Base-by-base conservation (phyloP, 2,113 vertebrate genomes). In the Leucopsar rothschildi region DNA sequence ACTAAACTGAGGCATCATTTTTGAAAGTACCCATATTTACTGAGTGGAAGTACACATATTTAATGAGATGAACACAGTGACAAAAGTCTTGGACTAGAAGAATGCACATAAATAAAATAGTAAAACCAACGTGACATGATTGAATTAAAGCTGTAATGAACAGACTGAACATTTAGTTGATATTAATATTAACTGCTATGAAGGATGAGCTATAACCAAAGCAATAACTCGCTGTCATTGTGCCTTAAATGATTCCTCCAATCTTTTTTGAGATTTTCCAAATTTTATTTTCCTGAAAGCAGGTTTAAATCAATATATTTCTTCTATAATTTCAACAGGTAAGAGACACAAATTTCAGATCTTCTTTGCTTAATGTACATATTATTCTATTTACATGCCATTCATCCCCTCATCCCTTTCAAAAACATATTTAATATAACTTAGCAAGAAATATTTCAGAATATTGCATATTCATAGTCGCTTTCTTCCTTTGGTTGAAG, bases 11-110 rank as follows among this genome's bases (percentile, higher is more conserved):
- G 75, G 90, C 96, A 96, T 95, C 90, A 94, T 84, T 93, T 92
- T 93, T 96, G 94, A 96, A 96, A 93, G 88, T 97, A 86, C 94
- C 94, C 95, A 95, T 94, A 96, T 96, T 97, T 95, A 94, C 91
- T 91, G 69, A 91, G 87, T 94, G 69, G 92, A 95, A 96, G 81
- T 94, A 90, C 90, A 72, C 95, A 95, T 96, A 95, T 95, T 96
- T 97, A 97, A 96, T 96, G 95, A 96, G 95, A 94, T 60, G 70
- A 97, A 93, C 50, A 90, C 40, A 89, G 88, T 90, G 90, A 94
- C 60, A 96, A 95, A 90, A 95, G 71, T 87, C 92, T 88, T 96
- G 90, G 71, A 86, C 85, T 95, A 78, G 35, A 92, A 88, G 91
- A 96, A 96, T 78, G 81, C 75, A 95, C 50, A 85, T 81, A 92